A percentile compares a stretch with the other conserved stretches of the same genome.
Evolutionary conservation across 2,888 invertebrate species (phyloP).

Genomic region (Spodoptera littoralis): DNA sequence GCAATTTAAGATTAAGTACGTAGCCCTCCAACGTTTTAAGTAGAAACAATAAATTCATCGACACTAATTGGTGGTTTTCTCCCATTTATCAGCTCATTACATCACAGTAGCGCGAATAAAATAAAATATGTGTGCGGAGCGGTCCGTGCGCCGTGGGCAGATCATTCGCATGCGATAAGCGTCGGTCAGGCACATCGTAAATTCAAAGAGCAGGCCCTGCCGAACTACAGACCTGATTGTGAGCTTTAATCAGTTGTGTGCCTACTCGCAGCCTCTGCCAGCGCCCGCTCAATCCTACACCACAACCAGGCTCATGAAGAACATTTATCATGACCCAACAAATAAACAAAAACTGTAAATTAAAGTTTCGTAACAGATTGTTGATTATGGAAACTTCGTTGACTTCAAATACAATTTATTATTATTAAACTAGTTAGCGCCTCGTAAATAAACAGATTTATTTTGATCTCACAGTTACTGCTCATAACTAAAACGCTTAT

Average conservation of each 20-base stretch:
- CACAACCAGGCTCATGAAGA: slow-evolving; percentile 29
- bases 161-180: slow-evolving; percentile 89
- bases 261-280: slow-evolving; percentile 67
- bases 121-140: slow-evolving; percentile 88
- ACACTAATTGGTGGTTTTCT: slow-evolving; percentile 89
- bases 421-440: slow-evolving; percentile 42
- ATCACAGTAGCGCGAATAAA: slow-evolving; percentile 89
- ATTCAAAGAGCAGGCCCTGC: slow-evolving; percentile 87
- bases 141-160: slow-evolving; percentile 87
- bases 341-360: slow-evolving; percentile 22
- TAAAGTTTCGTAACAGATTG: slow-evolving; percentile 34
- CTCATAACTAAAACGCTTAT: slow-evolving; percentile 43
- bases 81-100: slow-evolving; percentile 89
- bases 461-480: slow-evolving; percentile 28
- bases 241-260: slow-evolving; percentile 83
- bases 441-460: slow-evolving; percentile 43
- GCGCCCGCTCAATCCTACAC: slow-evolving; percentile 39
- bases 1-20: slow-evolving; percentile 86
- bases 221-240: slow-evolving; percentile 88
- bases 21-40: slow-evolving; percentile 88
- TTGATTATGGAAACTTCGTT: slow-evolving; percentile 34
- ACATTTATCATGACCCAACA: slow-evolving; percentile 15
- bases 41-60: slow-evolving; percentile 89
- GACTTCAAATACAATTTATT: slow-evolving; percentile 38
- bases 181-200: slow-evolving; percentile 88